Base-by-base conservation (phyloP, 2,888 invertebrate species). In the Ormyrus pomaceus region DNA sequence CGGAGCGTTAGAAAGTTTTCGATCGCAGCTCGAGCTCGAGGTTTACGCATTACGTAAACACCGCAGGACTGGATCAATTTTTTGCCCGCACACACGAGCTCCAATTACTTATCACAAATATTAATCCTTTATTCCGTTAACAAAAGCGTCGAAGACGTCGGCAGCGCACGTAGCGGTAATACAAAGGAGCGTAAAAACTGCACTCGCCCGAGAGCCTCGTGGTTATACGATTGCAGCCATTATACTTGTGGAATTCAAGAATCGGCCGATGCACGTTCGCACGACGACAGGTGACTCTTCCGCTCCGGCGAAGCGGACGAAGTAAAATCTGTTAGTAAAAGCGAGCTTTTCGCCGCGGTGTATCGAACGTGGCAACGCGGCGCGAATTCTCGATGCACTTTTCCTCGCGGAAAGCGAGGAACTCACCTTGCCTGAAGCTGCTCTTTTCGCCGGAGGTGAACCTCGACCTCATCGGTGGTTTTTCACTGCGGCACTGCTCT, bases 291-390 rank as follows among this genome's bases (percentile, higher is more conserved):
- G 6, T 51, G 51, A 53, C 8, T 66, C 58, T 75, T 75, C 66
- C 65, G 59, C 66, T 66, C 45, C 50, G 59, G 45, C 45, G 5
- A 45, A 46, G 45, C 10, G 13, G 53, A 53, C 46, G 7, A 46
- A 46, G 46, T 13, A 48, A 55, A 73, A 73, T 64, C 73, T 73
- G 64, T 55, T 13, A 73, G 46, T 64, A 46, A 55, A 73, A 64
- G 6, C 13, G 11, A 11, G 34, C 46, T 62, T 62, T 62, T 55
- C 46, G 45, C 62, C 55, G 59, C 5, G 59, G 59, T 34, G 1
- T 59, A 1, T 6, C 59, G 59, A 58, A 11, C 11, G n/a, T 11
- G 13, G n/a, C 6, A 11, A 34, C 34, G 34, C 34, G 34, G 34
- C 34, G 2, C 11, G 6, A 58, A 58, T 58, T 58, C 11, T n/a